These are phyloP conservation scores for Gordius sp. DNA, from an alignment of 2,888 invertebrate genomes.

Conservation along the genomic window DNA sequence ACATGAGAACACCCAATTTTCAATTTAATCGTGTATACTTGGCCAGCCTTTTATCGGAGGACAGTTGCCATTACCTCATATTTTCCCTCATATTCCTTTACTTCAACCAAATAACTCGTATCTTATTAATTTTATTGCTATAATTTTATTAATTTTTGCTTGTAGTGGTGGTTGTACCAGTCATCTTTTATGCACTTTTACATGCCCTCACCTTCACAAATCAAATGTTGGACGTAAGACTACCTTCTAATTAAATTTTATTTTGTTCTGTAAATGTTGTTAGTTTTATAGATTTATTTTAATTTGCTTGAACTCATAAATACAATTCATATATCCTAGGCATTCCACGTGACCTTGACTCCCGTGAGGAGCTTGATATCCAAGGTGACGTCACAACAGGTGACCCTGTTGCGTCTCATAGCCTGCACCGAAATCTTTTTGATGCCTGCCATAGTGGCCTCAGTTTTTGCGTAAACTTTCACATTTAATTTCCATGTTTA, in stretches of 20 bases:
- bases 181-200: slow-evolving; percentile 46
- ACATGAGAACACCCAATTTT: slow-evolving; percentile 45
- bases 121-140: neutral
- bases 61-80: slow-evolving; percentile 76
- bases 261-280: neutral
- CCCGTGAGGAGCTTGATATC: neutral
- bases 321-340: too few species aligned
- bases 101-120: slow-evolving; percentile 60
- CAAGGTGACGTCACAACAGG: slow-evolving; percentile 21
- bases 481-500: neutral
- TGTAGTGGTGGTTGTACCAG: slow-evolving; percentile 33
- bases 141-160: slow-evolving; percentile 20
- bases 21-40: slow-evolving; percentile 55
- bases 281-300: slow-evolving; percentile 9
- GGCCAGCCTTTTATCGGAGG: slow-evolving; percentile 47
- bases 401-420: slow-evolving; percentile 60
- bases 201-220: neutral
- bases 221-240: neutral
- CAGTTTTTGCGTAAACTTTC: slow-evolving; percentile 49
- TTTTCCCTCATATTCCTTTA: slow-evolving; percentile 79
- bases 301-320: neutral
- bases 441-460: slow-evolving; percentile 34
- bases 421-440: slow-evolving; percentile 64
- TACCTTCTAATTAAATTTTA: neutral
- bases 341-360: neutral